Base-by-base conservation (phyloP, 2,888 invertebrate genomes). In the Amphipoea oculea region DNA sequence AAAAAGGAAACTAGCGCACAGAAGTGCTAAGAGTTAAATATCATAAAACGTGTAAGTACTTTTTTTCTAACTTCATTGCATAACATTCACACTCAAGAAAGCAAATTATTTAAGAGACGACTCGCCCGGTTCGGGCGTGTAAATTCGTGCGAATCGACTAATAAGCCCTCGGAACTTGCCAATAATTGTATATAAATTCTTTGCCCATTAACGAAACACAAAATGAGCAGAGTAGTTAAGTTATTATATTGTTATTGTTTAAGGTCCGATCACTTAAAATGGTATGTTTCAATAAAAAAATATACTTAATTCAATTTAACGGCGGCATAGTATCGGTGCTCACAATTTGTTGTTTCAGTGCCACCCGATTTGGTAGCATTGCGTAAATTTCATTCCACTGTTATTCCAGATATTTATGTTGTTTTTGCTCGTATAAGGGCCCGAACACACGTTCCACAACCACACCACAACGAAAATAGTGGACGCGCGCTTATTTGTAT, bases 181-280 rank as follows among this genome's bases (percentile, higher is more conserved):
- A 91, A 92, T 94, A 92, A 94, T 93, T 92, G 91, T 90, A 86
- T 89, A 91, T 89, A 90, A 93, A 95, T 95, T 94, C 95, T 90
- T 93, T 93, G 91, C 84, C 94, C 93, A 93, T 93, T 93, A 90
- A 89, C 87, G 92, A 83, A 90, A 81, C 79, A 84, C 81, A 86
- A 91, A 92, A 91, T 90, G 88, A 90, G 88, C 92, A 88, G 89
- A 89, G 94, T 94, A 95, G 95, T 95, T 95, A 95, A 95, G 95
- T 96, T 94, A 95, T 95, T 95, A 95, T 93, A 93, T 91, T 91
- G 91, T 92, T 93, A 93, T 93, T 93, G 92, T 93, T 90, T 91
- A 90, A 91, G 87, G 87, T 87, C 86, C 86, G 89, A 88, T 84
- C 68, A 78, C 86, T 90, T 81, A 63, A 91, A 91, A 92, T 90